These are phyloP conservation scores for Apotomis turbidana DNA, from an alignment of 2,888 invertebrate genomes.

Conservation along the genomic window DNA sequence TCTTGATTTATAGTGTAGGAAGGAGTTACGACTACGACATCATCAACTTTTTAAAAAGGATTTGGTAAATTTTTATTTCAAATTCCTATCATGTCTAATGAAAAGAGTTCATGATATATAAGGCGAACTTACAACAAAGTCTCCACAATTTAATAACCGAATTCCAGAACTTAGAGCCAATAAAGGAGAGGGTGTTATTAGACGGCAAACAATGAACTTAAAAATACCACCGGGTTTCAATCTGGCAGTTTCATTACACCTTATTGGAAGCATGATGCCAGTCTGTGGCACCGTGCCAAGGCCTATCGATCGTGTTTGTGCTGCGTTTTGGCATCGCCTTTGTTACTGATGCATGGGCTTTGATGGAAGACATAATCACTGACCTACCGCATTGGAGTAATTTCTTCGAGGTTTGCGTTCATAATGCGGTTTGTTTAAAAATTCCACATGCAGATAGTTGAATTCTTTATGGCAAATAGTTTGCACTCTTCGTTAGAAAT, in stretches of 20 bases:
- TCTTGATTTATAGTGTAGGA: too few relatives aligned
- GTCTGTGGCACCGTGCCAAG: neutral
- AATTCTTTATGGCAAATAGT: too few relatives aligned
- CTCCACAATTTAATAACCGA: conserved; percentile 2
- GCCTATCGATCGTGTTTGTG: neutral
- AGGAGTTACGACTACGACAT: too few relatives aligned
- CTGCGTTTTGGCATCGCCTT: neutral
- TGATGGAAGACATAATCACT: neutral
- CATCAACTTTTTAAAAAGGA: too few relatives aligned
- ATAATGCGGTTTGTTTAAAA: neutral
- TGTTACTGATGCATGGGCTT: neutral
- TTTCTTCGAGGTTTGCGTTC: neutral
- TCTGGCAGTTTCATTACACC: neutral
- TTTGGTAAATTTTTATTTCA: too few relatives aligned
- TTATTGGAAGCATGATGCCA: neutral
- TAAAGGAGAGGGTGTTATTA: neutral
- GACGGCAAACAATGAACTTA: neutral
- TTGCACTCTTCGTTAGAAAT: too few relatives aligned
- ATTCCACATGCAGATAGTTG: neutral
- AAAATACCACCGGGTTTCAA: neutral
- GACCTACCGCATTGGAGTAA: neutral
- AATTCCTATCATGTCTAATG: too few relatives aligned
- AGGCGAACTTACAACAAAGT: neutral
- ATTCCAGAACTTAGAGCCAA: neutral
- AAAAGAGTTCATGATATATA: neutral